Conservation (phyloP, 2,113 vertebrate genomes). For the Micromys minutus region DNA sequence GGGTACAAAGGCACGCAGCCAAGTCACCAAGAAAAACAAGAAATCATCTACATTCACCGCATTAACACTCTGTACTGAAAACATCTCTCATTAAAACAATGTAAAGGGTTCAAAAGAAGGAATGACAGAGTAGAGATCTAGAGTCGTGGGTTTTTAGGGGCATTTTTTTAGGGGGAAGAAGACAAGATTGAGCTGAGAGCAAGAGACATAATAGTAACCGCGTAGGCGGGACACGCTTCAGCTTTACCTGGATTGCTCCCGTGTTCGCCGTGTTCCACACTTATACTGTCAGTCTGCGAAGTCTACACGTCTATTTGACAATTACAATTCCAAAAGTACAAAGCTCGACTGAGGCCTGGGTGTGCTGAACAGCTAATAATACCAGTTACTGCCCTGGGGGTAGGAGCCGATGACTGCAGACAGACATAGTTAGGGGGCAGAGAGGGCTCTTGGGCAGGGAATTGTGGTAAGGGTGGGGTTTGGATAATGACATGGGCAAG, state of each 20-base stretch:
- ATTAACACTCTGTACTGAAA: not conserved
- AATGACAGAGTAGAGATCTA: not conserved
- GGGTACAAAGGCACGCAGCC: not conserved
- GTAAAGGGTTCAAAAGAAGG: not conserved
- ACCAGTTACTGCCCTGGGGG: not conserved
- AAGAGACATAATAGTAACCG: not conserved
- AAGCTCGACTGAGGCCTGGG: not conserved
- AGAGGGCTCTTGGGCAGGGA: not conserved
- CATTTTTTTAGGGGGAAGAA: not conserved
- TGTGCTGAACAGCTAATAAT: not conserved
- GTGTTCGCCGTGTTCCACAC: not conserved
- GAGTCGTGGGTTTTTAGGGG: not conserved
- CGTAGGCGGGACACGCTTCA: fast-evolving
- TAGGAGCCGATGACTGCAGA: not conserved
- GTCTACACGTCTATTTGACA: not conserved
- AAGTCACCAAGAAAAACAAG: not conserved
- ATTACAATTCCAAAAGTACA: not conserved
- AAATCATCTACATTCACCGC: too few relatives aligned
- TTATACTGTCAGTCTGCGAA: not conserved
- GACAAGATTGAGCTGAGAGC: fast-evolving
- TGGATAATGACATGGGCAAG: not conserved
- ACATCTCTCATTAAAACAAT: not conserved
- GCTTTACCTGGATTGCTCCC: not conserved
- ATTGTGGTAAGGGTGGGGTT: too few relatives aligned
- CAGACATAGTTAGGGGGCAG: not conserved